phyloP scores from a whole-genome alignment of 1,140 invertebrate species.

The Drosophila kepulauana region DNA sequence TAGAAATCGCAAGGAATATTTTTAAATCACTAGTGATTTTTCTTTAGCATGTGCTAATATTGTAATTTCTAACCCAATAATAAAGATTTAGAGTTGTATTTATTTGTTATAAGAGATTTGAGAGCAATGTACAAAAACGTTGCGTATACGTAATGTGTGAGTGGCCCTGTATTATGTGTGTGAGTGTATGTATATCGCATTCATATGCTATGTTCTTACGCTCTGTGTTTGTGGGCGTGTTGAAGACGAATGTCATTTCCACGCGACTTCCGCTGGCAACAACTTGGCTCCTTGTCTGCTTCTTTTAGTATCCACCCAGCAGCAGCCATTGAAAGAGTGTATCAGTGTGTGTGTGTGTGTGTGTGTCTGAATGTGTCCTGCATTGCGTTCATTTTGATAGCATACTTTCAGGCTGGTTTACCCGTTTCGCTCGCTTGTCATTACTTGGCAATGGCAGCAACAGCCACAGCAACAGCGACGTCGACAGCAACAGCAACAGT shows the following conservation, averaged over 20 bases:
- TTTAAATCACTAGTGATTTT: no score
- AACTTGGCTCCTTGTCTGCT: slow-evolving; percentile 32
- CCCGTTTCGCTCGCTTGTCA: slow-evolving; percentile 51
- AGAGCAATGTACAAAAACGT: no score
- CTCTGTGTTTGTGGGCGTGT: slow-evolving; percentile 48
- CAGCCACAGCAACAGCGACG: slow-evolving; percentile 1
- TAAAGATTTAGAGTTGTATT: no score
- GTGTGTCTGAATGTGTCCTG: slow-evolving; percentile 14
- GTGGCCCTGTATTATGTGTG: slow-evolving; percentile 26
- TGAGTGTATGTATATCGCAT: slow-evolving; percentile 7
- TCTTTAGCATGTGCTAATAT: no score
- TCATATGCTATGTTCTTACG: slow-evolving; percentile 26
- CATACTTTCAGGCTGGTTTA: slow-evolving; percentile 58
- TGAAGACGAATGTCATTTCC: slow-evolving; percentile 79
- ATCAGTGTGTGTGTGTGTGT: neutral
- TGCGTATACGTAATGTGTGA: neutral
- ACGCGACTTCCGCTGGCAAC: slow-evolving; percentile 57
- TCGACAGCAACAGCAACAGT: slow-evolving; percentile 53
- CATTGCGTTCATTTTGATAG: slow-evolving; percentile 31
- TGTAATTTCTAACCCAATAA: no score
- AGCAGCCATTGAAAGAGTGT: neutral
- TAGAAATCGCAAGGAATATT: no score
- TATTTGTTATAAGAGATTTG: no score
- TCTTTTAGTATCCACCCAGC: neutral
- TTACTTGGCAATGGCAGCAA: slow-evolving; percentile 47